Evolutionary conservation across 2,888 invertebrate genomes (phyloP), one percentile per base, ranked within the genome.

Genomic region (Kuschelorhynchus macadamiae): DNA sequence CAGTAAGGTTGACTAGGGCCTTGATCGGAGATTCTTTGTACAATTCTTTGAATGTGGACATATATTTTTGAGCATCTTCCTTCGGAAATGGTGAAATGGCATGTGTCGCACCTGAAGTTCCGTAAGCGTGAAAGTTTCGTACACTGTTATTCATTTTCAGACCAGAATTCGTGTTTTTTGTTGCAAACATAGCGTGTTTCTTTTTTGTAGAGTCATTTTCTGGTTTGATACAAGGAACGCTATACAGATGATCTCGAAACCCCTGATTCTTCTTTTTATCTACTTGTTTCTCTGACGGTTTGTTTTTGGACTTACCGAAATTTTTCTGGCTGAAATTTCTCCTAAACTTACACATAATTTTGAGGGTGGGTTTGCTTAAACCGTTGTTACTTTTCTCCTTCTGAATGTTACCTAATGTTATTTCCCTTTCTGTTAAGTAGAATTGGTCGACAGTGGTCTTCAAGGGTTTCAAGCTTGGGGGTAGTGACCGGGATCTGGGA

Each of bases 201-300:
- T 71, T 72, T 30, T 60, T 69, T n/a, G 18, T 21, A 11, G 42
- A 61, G 12, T 64, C 64, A 32, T 59, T 62, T 21, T 52, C 53
- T 1, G 62, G 56, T 41, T 63, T 65, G 16, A 72, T 60, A 39
- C 71, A 71, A 1, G 67, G 70, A 33, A 36, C 56, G 16, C 53
- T 66, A 18, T 32, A 59, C 7, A 67, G 21, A 4, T 42, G 30
- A 41, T 73, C 72, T 64, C 62, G 62, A 41, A 55, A 42, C 16
- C 55, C 61, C 0, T 59, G 50, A n/a, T 62, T 63, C n/a, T 17
- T 33, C n/a, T 46, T 60, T 25, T 25, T 57, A 17, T 63, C 60
- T 30, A 18, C 30, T 30, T 17, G 32, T 41, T 16, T 57, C 17
- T 33, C 18, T 11, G 41, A n/a, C 9, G 39, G 18, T 18, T 57